These are phyloP conservation scores for Aurelia sp. DNA, from an alignment of 30 jellyfish, hydroid and myxozoan genomes.

Conservation along the genomic window DNA sequence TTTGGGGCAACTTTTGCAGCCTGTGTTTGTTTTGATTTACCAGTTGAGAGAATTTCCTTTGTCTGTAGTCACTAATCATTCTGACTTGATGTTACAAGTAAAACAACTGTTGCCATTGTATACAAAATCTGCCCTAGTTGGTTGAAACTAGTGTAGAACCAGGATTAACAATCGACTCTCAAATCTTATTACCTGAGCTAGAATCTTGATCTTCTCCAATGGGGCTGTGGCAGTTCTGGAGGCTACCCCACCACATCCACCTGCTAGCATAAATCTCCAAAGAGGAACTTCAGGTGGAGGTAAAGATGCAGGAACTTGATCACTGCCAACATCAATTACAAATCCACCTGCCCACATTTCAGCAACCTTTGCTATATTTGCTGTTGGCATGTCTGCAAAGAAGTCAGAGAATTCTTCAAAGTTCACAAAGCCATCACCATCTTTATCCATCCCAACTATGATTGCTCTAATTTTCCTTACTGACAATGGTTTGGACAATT, in stretches of 20 bases:
- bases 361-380: slow-evolving; percentile 64
- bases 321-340: slow-evolving; percentile 85
- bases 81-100: no score
- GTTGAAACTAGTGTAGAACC: no score
- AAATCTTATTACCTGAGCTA: slow-evolving; percentile 69
- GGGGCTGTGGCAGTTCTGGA: slow-evolving; percentile 95
- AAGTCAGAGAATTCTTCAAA: slow-evolving; percentile 83
- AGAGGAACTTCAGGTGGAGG: slow-evolving; percentile 93
- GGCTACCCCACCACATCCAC: slow-evolving; percentile 95
- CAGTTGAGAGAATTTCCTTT: no score
- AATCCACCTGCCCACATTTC: slow-evolving; percentile 75
- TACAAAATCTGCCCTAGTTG: no score
- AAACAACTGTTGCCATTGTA: no score
- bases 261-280: slow-evolving; percentile 83
- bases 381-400: slow-evolving; percentile 89
- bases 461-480: slow-evolving; percentile 65
- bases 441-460: slow-evolving; percentile 72
- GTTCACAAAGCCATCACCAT: slow-evolving; percentile 62
- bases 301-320: slow-evolving; percentile 78
- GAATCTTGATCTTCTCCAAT: slow-evolving; percentile 77
- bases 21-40: no score
- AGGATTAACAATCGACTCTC: no score
- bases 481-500: slow-evolving; percentile 52
- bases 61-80: no score
- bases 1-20: no score